phyloP scores from a whole-genome alignment of 2,888 invertebrate species.

The Drosophila sordidapex region DNA sequence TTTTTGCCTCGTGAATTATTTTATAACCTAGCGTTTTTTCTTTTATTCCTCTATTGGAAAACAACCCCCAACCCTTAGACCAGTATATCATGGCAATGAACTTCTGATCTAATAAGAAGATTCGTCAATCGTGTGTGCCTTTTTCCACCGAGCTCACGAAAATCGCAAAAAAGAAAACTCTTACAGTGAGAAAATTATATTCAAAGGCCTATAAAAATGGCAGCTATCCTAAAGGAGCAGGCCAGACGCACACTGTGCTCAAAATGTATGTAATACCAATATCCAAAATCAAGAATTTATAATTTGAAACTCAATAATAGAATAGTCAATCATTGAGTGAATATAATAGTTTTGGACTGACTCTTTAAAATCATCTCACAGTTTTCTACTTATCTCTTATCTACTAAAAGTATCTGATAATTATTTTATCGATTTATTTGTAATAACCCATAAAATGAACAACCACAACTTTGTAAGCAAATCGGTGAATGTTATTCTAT shows the following conservation, averaged over 20 bases:
- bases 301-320: neutral
- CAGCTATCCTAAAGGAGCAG: slow-evolving; percentile 20
- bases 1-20: slow-evolving; percentile 59
- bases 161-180: neutral
- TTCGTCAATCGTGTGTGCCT: slow-evolving; percentile 7
- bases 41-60: slow-evolving; percentile 24
- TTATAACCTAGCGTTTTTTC: slow-evolving; percentile 9
- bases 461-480: neutral
- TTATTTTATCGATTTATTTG: neutral
- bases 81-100: slow-evolving; percentile 43
- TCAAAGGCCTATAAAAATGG: slow-evolving; percentile 30
- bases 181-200: slow-evolving; percentile 3
- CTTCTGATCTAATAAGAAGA: slow-evolving; percentile 64
- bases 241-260: slow-evolving; percentile 51
- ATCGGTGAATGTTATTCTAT: neutral
- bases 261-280: slow-evolving; percentile 56
- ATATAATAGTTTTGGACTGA: neutral
- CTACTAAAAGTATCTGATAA: neutral
- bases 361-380: neutral
- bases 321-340: neutral
- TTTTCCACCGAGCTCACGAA: slow-evolving; percentile 4
- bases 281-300: neutral
- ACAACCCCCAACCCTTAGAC: slow-evolving; percentile 68
- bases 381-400: neutral
- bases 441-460: neutral